Evolutionary conservation across 2,113 vertebrate genomes (phyloP).

Genomic region (Gila orcuttii): DNA sequence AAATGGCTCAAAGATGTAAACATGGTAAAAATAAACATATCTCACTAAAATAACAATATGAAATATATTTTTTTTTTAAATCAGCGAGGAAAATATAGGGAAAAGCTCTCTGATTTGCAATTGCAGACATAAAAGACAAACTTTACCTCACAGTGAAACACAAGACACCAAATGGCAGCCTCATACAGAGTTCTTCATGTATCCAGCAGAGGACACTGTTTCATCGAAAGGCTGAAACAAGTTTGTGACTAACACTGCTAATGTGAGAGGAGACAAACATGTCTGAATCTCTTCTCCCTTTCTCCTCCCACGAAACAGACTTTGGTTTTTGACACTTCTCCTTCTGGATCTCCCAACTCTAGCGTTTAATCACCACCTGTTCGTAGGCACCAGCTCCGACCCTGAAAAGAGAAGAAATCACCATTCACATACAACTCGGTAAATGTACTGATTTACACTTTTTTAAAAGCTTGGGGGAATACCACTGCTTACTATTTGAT

Average conservation of each 20-base stretch:
- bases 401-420: conserved; percentile 66
- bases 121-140: neutral
- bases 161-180: conserved; percentile 16
- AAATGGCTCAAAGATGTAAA: conserved; percentile 19
- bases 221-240: neutral
- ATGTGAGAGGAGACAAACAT: conserved; percentile 48
- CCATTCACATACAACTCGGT: neutral
- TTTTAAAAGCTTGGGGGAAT: neutral
- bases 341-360: conserved; percentile 48
- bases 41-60: neutral
- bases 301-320: conserved; percentile 19
- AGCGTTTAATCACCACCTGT: conserved; percentile 89
- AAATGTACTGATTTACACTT: neutral
- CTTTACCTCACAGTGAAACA: conserved; percentile 41
- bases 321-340: conserved; percentile 42
- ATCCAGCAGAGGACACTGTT: conserved; percentile 33
- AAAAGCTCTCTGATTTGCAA: conserved; percentile 21
- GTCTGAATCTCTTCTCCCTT: conserved; percentile 27
- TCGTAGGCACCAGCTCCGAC: conserved; percentile 92
- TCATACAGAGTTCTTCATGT: neutral
- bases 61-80: neutral
- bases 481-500: neutral
- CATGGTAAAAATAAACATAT: conserved; percentile 12
- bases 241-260: conserved; percentile 49
- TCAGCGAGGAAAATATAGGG: neutral